phyloP scores from a whole-genome alignment of 2,797 vertebrate genomes.

The Sebastes goodei region DNA sequence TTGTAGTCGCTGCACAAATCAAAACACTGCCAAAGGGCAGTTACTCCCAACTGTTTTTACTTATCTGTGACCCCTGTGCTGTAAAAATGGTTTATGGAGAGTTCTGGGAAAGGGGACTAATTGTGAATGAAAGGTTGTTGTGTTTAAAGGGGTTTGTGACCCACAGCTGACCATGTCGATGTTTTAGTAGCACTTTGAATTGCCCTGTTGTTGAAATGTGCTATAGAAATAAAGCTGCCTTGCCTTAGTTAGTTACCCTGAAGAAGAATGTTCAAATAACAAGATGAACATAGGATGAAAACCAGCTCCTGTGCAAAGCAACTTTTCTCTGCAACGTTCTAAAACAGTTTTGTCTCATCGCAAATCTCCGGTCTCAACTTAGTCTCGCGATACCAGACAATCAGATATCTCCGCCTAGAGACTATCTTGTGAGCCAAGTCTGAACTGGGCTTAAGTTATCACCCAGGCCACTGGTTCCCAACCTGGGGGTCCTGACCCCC shows the following conservation, averaged over 20 bases:
- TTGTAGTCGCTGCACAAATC: constrained; percentile 23
- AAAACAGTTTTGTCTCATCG: no score
- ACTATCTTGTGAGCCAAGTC: not conserved
- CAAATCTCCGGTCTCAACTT: no score
- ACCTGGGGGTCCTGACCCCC: no score
- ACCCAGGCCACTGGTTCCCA: not conserved
- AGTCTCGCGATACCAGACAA: no score
- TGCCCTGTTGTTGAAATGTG: no score
- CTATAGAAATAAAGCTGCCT: no score
- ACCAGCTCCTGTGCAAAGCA: constrained; percentile 22
- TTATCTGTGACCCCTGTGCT: constrained; percentile 44
- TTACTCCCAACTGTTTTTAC: constrained; percentile 43
- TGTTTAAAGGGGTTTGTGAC: constrained; percentile 46
- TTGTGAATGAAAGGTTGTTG: constrained; percentile 46
- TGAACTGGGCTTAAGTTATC: not conserved
- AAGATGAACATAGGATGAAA: not conserved
- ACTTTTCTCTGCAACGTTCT: not conserved
- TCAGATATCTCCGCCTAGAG: no score
- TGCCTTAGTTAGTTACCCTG: not conserved
- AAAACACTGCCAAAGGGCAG: constrained; percentile 14
- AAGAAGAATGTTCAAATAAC: constrained; percentile 21
- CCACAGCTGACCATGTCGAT: constrained; percentile 23
- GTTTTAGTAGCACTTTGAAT: constrained; percentile 5
- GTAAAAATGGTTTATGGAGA: constrained; percentile 57
- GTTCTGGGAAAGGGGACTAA: constrained; percentile 61